These are phyloP conservation scores for Ifrita kowaldi DNA, from an alignment of 2,113 vertebrate genomes.

Conservation along the genomic window DNA sequence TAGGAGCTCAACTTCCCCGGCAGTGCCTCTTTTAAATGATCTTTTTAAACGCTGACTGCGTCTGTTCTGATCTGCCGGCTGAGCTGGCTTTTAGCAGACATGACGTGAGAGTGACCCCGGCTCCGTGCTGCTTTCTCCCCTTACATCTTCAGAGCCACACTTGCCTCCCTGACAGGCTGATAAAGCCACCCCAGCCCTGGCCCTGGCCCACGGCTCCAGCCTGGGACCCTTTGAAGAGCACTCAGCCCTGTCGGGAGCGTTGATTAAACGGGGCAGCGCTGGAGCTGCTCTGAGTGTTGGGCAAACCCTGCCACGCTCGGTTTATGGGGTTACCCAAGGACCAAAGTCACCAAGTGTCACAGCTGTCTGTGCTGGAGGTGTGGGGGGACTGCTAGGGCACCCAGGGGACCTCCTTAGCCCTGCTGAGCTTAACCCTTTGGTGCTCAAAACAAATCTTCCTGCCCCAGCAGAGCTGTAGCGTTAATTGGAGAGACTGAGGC, in stretches of 20 bases:
- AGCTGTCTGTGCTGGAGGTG: background rate
- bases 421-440: background rate
- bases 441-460: background rate
- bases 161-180: background rate
- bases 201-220: background rate
- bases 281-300: background rate
- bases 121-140: background rate
- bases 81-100: background rate
- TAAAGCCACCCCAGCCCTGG: background rate
- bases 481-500: background rate
- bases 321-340: background rate
- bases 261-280: background rate
- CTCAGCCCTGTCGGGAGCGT: background rate
- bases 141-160: background rate
- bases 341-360: background rate
- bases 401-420: background rate
- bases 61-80: background rate
- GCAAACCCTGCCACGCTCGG: background rate
- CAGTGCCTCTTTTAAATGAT: background rate
- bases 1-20: background rate
- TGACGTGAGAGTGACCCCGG: background rate
- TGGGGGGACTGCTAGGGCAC: background rate
- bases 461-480: background rate
- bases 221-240: background rate
- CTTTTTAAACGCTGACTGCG: background rate